Evolutionary conservation across 2,888 invertebrate species (phyloP).

Genomic region (Pachycephus smyrnensis): DNA sequence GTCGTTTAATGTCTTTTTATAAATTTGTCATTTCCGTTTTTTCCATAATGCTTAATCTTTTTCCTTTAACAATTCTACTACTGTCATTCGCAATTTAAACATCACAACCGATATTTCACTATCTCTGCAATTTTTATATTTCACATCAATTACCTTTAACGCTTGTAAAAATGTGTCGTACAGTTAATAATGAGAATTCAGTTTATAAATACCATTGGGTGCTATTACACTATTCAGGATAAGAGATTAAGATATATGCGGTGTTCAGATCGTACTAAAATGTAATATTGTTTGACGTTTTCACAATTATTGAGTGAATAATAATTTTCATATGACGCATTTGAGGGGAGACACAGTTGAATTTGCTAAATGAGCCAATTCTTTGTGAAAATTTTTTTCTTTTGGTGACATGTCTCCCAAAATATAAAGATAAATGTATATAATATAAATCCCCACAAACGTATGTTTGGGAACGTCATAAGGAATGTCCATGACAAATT

Average conservation of each 20-base stretch:
- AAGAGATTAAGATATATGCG: background rate
- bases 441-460: no score
- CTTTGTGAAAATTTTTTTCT: no score
- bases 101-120: no score
- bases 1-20: constrained; percentile 9
- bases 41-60: background rate
- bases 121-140: no score
- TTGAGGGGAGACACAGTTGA: no score
- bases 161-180: background rate
- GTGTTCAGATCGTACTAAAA: background rate
- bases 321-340: background rate
- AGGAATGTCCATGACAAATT: no score
- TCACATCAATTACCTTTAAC: no score
- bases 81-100: background rate
- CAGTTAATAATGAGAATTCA: background rate
- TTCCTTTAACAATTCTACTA: background rate
- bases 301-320: background rate
- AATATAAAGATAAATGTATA: no score
- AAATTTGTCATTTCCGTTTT: constrained; percentile 16
- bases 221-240: background rate
- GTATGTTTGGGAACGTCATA: no score
- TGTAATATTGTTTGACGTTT: background rate
- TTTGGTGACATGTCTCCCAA: no score
- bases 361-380: no score
- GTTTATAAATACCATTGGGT: background rate